Conservation (phyloP, 2,797 vertebrate genomes). For the Sebastes dallii region DNA sequence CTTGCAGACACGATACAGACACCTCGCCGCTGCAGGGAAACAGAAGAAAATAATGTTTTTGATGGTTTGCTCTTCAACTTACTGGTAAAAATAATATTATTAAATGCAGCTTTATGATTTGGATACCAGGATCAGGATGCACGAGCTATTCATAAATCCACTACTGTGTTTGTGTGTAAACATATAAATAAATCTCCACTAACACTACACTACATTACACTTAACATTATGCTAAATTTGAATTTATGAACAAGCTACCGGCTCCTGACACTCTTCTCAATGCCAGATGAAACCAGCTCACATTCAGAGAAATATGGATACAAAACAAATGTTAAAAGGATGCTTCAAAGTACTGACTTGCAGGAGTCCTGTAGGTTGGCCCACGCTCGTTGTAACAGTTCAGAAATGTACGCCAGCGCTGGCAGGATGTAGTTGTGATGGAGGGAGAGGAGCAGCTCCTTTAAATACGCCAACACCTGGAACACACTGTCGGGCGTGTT, state of each 20-base stretch:
- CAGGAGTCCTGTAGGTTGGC: constrained; percentile 86
- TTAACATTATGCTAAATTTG: no score
- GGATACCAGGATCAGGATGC: background rate
- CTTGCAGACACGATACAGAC: constrained; percentile 87
- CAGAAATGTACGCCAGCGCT: constrained; percentile 69
- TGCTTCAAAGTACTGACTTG: constrained; percentile 82
- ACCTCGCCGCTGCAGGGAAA: constrained; percentile 84
- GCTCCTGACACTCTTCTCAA: background rate
- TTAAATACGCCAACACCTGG: constrained; percentile 78
- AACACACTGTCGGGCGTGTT: constrained; percentile 86
- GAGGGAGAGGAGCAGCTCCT: constrained; percentile 87
- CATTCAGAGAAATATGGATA: background rate
- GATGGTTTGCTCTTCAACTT: background rate
- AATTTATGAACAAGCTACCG: background rate
- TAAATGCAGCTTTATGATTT: background rate
- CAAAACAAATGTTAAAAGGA: background rate
- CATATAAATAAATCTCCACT: rapidly evolving
- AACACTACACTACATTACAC: no score
- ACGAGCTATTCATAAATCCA: background rate
- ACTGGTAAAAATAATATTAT: background rate
- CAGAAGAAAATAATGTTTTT: background rate
- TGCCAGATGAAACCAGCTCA: background rate
- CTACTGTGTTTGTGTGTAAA: background rate
- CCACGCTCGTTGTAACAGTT: constrained; percentile 81
- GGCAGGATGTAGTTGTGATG: constrained; percentile 86